Conservation (phyloP, 2,113 vertebrate species). For the Madoqua kirkii region DNA sequence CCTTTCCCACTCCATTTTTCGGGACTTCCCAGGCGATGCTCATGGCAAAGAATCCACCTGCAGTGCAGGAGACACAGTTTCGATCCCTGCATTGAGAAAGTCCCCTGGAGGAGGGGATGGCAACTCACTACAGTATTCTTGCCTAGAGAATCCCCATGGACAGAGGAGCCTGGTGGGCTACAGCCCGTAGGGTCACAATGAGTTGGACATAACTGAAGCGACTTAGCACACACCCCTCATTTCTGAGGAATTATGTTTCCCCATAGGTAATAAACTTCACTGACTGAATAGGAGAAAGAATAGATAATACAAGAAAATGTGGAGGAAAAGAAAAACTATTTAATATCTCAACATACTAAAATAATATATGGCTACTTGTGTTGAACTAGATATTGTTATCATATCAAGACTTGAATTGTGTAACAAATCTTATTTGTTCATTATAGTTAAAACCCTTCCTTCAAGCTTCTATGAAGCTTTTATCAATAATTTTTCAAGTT, state of each 20-base stretch:
- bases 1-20: neutral
- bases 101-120: neutral
- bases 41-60: neutral
- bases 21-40: neutral
- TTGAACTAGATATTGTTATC: conserved; percentile 21
- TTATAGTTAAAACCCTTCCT: conserved; percentile 20
- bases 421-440: neutral
- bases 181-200: neutral
- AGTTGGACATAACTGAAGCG: neutral
- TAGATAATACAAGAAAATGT: neutral
- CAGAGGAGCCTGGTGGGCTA: neutral
- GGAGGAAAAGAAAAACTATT: neutral
- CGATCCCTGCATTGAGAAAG: neutral
- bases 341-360: conserved; percentile 36
- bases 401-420: neutral
- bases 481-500: conserved; percentile 31
- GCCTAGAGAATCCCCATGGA: neutral
- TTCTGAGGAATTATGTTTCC: neutral
- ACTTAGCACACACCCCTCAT: neutral
- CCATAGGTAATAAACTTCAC: neutral
- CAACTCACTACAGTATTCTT: neutral
- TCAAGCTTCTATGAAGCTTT: conserved; percentile 11
- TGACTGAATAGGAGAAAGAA: neutral
- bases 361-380: neutral
- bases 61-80: neutral